Base-by-base conservation (phyloP, 2,797 vertebrate species). In the Synanceia verrucosa region DNA sequence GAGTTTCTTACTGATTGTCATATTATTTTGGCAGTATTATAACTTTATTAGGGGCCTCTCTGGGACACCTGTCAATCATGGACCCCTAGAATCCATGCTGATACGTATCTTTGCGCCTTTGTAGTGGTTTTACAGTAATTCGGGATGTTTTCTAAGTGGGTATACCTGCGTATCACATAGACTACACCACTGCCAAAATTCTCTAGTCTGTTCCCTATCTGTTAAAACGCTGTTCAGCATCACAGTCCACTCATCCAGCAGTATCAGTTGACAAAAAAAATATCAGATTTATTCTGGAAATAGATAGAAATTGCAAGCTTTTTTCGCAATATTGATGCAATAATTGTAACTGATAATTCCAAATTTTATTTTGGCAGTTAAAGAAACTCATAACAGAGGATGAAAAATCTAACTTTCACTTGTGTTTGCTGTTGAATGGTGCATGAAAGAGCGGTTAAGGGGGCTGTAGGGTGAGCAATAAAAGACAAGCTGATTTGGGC, bases 401-500 rank as follows among this genome's bases (percentile, higher is more conserved):
- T n/a, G 4, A 39, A 41, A 56, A 8, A 46, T 28, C 1, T 1
- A 51, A 14, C 18, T 52, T 67, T 36, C 6, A 31, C 31, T 43
- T 57, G 24, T 29, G 11, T 56, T 12, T 52, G 48, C 31, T 55
- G 34, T 58, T 65, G 47, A 57, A 65, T 78, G 14, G 41, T 23
- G 37, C 55, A 71, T 76, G 72, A 73, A 79, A 77, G 58, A 47
- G 63, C 82, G 31, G 48, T 63, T n/a, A 69, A 73, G 64, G 34
- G 41, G 66, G 41, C 65, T 75, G 62, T 48, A 39, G 69, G 73
- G 72, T 79, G 79, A 86, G 65, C 68, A 81, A 65, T 68, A 76
- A 71, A 79, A 80, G 60, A 78, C 41, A 81, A 83, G 75, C 64
- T 71, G 63, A 76, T 86, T 82, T 73, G 59, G 75, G 47, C 65